phyloP scores from a whole-genome alignment of 2,113 vertebrate genomes.

The Larimichthys polyactis region DNA sequence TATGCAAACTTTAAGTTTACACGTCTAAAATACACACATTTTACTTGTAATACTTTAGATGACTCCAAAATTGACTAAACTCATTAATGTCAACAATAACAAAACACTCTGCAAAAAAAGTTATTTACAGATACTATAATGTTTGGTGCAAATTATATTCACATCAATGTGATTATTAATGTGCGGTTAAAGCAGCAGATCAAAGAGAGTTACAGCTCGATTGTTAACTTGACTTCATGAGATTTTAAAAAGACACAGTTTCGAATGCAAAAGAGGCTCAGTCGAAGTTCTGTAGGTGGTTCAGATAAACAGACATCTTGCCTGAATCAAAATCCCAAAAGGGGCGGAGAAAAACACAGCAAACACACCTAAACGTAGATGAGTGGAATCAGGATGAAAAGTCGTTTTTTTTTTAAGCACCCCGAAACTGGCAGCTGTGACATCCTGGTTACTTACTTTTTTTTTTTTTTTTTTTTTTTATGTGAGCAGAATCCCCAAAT shows the following conservation, averaged over 20 bases:
- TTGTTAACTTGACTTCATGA: conserved; percentile 34
- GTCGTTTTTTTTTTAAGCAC: conserved; percentile 16
- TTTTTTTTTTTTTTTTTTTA: conserved; percentile 6
- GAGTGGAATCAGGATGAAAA: conserved; percentile 51
- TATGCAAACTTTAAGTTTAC: background rate
- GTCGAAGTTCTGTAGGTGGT: conserved; percentile 30
- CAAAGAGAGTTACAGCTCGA: conserved; percentile 55
- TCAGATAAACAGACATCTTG: conserved; percentile 65
- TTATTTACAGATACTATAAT: background rate
- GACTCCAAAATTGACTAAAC: background rate
- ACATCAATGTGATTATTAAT: conserved; percentile 44
- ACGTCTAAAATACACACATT: background rate
- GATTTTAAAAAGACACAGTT: conserved; percentile 39
- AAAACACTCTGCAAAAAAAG: background rate
- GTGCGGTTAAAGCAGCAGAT: conserved; percentile 47
- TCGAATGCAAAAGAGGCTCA: conserved; percentile 41
- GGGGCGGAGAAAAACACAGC: conserved; percentile 18
- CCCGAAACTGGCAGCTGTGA: conserved; percentile 46
- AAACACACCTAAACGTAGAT: conserved; percentile 55
- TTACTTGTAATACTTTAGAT: background rate
- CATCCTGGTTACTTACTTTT: conserved; percentile 41
- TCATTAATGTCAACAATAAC: background rate
- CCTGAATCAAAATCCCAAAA: conserved; percentile 60
- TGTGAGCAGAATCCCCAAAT: background rate
- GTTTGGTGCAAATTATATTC: conserved; percentile 20